phyloP scores from a whole-genome alignment of 2,797 vertebrate species.

The Ptychobarbus kaznakovi region DNA sequence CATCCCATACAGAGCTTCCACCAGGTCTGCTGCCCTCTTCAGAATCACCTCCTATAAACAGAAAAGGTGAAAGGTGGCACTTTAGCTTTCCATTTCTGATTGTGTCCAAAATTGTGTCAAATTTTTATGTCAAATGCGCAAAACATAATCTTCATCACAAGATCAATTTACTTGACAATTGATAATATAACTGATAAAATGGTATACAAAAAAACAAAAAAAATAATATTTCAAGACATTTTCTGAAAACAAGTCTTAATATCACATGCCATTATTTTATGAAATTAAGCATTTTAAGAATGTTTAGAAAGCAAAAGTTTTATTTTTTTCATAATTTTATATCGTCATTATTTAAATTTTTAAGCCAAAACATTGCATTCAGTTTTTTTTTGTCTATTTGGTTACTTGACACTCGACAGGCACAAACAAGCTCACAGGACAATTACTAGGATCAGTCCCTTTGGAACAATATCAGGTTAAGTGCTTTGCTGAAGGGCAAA shows the following conservation, averaged over 20 bases:
- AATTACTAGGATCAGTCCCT: conserved; percentile 27
- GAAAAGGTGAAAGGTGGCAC: background rate
- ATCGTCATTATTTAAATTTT: background rate
- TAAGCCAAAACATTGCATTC: background rate
- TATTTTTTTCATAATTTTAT: background rate
- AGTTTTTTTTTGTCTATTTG: background rate
- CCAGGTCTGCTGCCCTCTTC: conserved; percentile 95
- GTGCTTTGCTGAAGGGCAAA: conserved; percentile 36
- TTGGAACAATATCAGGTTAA: conserved; percentile 32
- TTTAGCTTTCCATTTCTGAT: background rate
- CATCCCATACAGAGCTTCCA: conserved; percentile 97
- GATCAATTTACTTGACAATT: background rate
- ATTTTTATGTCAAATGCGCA: background rate
- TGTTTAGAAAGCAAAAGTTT: background rate
- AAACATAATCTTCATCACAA: background rate
- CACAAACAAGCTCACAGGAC: conserved; percentile 6
- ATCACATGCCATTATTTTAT: background rate
- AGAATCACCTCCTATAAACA: conserved; percentile 92
- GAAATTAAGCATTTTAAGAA: background rate
- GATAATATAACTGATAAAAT: background rate
- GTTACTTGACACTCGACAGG: background rate
- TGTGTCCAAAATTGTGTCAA: too few relatives aligned
- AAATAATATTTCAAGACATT: background rate
- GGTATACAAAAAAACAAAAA: too few relatives aligned
- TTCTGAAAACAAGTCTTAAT: conserved; percentile 1